Conservation (phyloP, 2,888 invertebrate species). For the Graphium colonna region DNA sequence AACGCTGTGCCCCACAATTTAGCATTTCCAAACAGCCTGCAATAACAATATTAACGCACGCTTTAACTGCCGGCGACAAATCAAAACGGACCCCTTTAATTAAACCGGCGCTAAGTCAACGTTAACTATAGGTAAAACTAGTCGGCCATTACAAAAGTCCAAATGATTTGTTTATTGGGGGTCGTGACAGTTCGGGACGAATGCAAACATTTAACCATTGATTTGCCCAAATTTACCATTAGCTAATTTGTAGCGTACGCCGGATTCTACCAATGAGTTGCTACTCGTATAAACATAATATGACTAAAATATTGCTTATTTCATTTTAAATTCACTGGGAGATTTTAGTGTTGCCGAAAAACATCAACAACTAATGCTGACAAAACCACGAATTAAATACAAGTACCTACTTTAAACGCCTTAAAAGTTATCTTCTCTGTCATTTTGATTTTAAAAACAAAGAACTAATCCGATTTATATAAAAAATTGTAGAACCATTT, state of each 20-base stretch:
- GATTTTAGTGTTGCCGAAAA: too few species aligned
- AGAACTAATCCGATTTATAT: too few species aligned
- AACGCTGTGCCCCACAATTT: not conserved
- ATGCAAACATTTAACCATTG: slow-evolving; percentile 20
- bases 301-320: not conserved
- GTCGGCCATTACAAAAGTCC: slow-evolving; percentile 33
- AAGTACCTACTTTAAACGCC: too few species aligned
- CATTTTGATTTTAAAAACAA: too few species aligned
- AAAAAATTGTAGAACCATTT: too few species aligned
- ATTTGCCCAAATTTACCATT: slow-evolving; percentile 17
- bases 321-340: too few species aligned
- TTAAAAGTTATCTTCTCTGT: too few species aligned
- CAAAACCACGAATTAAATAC: too few species aligned
- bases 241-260: too few species aligned
- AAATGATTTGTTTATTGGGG: slow-evolving; percentile 49
- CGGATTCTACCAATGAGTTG: too few species aligned
- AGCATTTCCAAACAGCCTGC: slow-evolving; percentile 31
- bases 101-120: slow-evolving; percentile 70
- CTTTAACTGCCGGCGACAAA: slow-evolving; percentile 59
- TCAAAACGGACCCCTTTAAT: slow-evolving; percentile 72
- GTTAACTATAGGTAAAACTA: slow-evolving; percentile 56
- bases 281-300: too few species aligned
- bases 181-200: slow-evolving; percentile 24
- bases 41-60: slow-evolving; percentile 44
- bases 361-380: too few species aligned